These are phyloP conservation scores for Danionella cerebrum DNA, from an alignment of 2,113 vertebrate species.

Conservation along the genomic window DNA sequence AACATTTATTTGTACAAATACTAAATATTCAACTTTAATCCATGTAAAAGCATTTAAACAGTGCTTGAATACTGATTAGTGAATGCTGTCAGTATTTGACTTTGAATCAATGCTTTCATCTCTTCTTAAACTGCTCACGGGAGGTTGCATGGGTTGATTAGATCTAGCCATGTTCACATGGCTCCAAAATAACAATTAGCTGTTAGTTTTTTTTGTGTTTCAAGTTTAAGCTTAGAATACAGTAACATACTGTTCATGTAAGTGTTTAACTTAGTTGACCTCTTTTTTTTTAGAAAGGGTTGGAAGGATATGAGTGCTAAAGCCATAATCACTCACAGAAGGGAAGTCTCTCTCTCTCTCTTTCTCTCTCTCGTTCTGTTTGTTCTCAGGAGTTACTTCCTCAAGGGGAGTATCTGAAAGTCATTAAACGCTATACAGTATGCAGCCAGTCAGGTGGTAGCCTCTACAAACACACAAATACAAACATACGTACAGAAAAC, in stretches of 20 bases:
- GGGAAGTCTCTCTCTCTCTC: slow-evolving; percentile 70
- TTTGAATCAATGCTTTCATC: too few species aligned
- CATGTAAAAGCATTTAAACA: too few species aligned
- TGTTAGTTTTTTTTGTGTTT: background rate
- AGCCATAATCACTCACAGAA: slow-evolving; percentile 65
- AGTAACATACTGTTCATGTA: background rate
- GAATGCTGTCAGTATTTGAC: too few species aligned
- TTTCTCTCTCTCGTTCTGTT: slow-evolving; percentile 68
- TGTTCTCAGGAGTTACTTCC: slow-evolving; percentile 81
- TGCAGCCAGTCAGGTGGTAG: slow-evolving; percentile 85
- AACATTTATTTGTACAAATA: too few species aligned
- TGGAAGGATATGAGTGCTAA: slow-evolving; percentile 49
- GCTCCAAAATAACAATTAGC: background rate
- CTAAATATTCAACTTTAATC: too few species aligned
- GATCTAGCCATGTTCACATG: too few species aligned
- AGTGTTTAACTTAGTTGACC: slow-evolving; percentile 1
- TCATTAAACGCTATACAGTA: slow-evolving; percentile 83
- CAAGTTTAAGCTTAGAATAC: background rate
- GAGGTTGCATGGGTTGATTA: too few species aligned
- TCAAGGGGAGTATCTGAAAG: slow-evolving; percentile 90
- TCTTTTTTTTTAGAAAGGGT: background rate
- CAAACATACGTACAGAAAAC: slow-evolving; percentile 10
- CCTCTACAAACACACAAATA: slow-evolving; percentile 40
- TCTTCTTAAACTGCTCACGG: too few species aligned
- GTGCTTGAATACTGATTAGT: too few species aligned